Evolutionary conservation across 1,140 invertebrate species (phyloP).

Genomic region (Aphaenogaster ashmeadi): DNA sequence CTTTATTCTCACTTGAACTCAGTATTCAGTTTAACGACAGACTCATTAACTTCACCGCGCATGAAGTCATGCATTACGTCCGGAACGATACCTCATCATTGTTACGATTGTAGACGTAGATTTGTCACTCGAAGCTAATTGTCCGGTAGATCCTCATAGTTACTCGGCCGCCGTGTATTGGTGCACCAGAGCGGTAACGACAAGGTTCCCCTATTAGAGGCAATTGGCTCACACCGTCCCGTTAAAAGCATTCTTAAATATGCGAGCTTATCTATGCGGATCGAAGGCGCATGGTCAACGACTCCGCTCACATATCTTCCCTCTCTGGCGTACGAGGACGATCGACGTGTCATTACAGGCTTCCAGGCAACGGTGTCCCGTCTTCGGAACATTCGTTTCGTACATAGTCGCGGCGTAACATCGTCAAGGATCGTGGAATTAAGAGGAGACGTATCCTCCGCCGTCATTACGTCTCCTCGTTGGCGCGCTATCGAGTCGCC

Average conservation of each 20-base stretch:
- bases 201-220: slow-evolving; percentile 81
- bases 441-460: slow-evolving; percentile 56
- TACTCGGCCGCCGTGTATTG: not conserved
- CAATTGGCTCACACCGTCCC: slow-evolving; percentile 66
- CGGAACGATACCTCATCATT: not conserved
- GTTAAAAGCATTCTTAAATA: slow-evolving; percentile 85
- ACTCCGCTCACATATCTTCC: slow-evolving; percentile 59
- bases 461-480: slow-evolving; percentile 67
- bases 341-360: slow-evolving; percentile 46
- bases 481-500: slow-evolving; percentile 56
- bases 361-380: slow-evolving; percentile 8
- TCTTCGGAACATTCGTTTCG: slow-evolving; percentile 34
- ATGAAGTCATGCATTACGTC: not conserved
- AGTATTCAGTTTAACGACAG: not conserved
- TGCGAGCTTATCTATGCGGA: slow-evolving; percentile 80
- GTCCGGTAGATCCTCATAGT: slow-evolving; percentile 60
- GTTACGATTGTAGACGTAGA: slow-evolving; percentile 43
- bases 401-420: slow-evolving; percentile 41
- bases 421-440: slow-evolving; percentile 66
- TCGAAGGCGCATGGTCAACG: slow-evolving; percentile 72
- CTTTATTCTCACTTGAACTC: not conserved
- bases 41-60: not conserved
- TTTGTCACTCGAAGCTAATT: slow-evolving; percentile 69
- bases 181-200: slow-evolving; percentile 62
- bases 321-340: not conserved